These are phyloP conservation scores for Psittacula cyanocephala DNA, from an alignment of 2,113 vertebrate genomes.

Conservation along the genomic window DNA sequence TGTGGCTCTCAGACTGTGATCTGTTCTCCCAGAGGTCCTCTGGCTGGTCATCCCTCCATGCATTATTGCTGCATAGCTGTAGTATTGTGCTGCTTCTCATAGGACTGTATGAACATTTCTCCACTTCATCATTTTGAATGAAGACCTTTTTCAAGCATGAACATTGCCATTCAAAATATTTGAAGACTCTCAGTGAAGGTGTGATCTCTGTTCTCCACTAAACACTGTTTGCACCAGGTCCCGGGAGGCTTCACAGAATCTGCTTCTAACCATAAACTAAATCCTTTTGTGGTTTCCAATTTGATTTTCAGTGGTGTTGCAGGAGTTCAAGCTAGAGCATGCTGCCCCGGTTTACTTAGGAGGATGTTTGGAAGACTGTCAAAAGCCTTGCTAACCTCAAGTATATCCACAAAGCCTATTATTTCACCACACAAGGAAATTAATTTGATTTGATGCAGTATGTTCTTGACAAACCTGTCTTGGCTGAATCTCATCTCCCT, in stretches of 20 bases:
- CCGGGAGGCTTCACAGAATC: neutral
- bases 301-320: neutral
- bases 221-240: neutral
- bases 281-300: neutral
- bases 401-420: constrained; percentile 16
- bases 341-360: neutral
- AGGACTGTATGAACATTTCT: neutral
- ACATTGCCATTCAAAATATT: neutral
- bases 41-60: neutral
- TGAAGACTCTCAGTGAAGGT: neutral
- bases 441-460: constrained; percentile 33
- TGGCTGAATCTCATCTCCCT: constrained; percentile 23
- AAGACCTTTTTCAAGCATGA: neutral
- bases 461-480: constrained; percentile 6
- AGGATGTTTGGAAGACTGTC: neutral
- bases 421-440: constrained; percentile 36
- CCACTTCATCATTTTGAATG: neutral
- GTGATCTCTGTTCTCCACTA: neutral
- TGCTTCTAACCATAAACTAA: neutral
- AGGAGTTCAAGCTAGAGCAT: neutral
- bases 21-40: neutral
- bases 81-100: neutral
- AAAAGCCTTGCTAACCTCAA: constrained; percentile 32
- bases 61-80: neutral
- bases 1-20: neutral